Percentiles rank a stretch among this genome's conserved stretches.
Conservation (phyloP, 2,888 invertebrate species). For the Andrena camellia region DNA sequence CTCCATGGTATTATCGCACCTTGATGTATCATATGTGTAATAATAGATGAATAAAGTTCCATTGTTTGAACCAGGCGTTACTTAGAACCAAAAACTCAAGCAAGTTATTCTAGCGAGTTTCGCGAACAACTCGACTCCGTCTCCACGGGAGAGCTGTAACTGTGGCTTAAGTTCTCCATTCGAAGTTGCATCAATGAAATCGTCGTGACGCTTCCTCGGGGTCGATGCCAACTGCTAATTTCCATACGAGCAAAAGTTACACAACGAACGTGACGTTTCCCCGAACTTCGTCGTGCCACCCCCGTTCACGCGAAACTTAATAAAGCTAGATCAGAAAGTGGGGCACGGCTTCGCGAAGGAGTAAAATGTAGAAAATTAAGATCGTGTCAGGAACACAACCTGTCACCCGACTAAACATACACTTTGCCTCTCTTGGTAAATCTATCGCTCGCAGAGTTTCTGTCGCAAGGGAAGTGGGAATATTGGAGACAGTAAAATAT, state of each 20-base stretch:
- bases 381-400: background rate
- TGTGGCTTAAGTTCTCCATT: conserved; percentile 22
- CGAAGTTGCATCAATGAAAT: conserved; percentile 62
- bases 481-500: too few relatives aligned
- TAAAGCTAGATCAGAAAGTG: background rate
- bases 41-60: conserved; percentile 6
- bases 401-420: background rate
- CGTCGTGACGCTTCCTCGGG: conserved; percentile 57
- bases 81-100: conserved; percentile 14
- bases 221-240: conserved; percentile 77
- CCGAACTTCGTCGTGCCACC: conserved; percentile 44
- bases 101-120: background rate
- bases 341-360: background rate
- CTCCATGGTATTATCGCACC: background rate
- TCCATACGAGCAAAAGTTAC: conserved; percentile 66
- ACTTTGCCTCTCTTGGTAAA: too few relatives aligned
- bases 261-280: conserved; percentile 44
- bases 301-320: conserved; percentile 24
- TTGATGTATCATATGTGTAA: background rate
- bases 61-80: conserved; percentile 25
- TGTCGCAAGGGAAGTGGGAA: too few relatives aligned
- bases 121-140: conserved; percentile 7
- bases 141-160: background rate
- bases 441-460: too few relatives aligned
- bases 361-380: conserved; percentile 12